Percentiles rank a stretch among this genome's conserved stretches.
Evolutionary conservation across 2,888 invertebrate genomes (phyloP).

Genomic region (Lacanobia wlatinum): DNA sequence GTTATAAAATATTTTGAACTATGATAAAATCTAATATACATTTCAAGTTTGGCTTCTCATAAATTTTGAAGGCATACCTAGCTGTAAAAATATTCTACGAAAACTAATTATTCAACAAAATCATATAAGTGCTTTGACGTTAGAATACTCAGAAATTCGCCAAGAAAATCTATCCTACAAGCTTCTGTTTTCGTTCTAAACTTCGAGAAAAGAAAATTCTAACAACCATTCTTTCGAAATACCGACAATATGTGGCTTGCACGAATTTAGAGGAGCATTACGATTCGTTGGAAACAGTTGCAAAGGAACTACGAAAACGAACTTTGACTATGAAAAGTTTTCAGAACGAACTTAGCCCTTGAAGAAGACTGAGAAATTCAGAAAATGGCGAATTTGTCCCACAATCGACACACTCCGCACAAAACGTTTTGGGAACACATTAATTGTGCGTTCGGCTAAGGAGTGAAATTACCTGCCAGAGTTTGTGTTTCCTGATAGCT

Average conservation of each 20-base stretch:
- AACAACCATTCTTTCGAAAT: constrained; percentile 48
- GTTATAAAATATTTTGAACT: too few relatives aligned
- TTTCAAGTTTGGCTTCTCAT: neutral
- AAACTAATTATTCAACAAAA: constrained; percentile 27
- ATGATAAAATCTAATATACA: too few relatives aligned
- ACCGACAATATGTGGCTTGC: constrained; percentile 53
- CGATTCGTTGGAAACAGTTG: constrained; percentile 70
- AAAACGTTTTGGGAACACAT: too few relatives aligned
- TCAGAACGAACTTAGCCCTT: constrained; percentile 51
- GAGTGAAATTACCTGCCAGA: too few relatives aligned
- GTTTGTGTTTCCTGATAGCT: too few relatives aligned
- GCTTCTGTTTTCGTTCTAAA: constrained; percentile 45
- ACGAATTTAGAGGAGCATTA: constrained; percentile 57
- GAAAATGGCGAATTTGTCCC: constrained; percentile 32
- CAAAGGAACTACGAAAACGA: constrained; percentile 49
- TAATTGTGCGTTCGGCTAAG: too few relatives aligned
- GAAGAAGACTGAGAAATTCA: constrained; percentile 66
- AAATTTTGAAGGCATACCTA: neutral
- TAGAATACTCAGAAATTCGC: constrained; percentile 7
- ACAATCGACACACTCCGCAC: neutral
- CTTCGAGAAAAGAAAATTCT: constrained; percentile 49
- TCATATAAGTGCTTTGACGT: constrained; percentile 24
- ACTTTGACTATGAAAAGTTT: constrained; percentile 1
- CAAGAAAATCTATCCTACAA: constrained; percentile 18
- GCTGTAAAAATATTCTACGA: neutral